phyloP scores from a whole-genome alignment of 2,797 vertebrate genomes.

The Trachurus trachurus region DNA sequence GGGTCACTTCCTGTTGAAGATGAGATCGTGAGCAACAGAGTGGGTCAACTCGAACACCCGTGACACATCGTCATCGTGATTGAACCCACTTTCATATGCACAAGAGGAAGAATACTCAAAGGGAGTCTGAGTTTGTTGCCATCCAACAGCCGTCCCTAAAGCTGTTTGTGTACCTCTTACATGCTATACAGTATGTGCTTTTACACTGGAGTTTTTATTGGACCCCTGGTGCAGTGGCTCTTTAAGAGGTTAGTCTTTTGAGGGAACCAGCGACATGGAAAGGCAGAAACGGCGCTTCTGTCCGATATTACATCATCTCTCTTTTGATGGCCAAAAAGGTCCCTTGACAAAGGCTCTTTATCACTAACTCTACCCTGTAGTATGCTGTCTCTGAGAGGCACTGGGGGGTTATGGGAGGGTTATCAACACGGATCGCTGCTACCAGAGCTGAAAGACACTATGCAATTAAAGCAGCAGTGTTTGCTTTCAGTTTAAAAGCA shows the following conservation, averaged over 20 bases:
- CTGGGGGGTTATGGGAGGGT: conserved; percentile 52
- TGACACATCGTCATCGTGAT: background rate
- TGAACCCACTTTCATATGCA: conserved; percentile 15
- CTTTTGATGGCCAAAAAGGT: conserved; percentile 74
- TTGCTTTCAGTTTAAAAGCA: conserved; percentile 11
- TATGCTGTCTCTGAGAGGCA: conserved; percentile 70
- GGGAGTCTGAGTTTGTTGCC: conserved; percentile 11
- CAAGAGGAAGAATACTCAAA: background rate
- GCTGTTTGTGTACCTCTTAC: conserved; percentile 6
- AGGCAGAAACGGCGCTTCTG: conserved; percentile 53
- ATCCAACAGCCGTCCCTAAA: background rate
- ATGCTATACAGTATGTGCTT: background rate
- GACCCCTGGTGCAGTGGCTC: conserved; percentile 21
- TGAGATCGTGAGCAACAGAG: conserved; percentile 38
- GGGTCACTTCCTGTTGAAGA: conserved; percentile 57
- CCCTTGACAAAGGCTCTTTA: conserved; percentile 80
- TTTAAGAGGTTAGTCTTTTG: conserved; percentile 59
- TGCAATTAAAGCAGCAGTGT: conserved; percentile 12
- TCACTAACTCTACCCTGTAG: conserved; percentile 51
- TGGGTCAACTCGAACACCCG: conserved; percentile 11
- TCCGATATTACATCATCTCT: conserved; percentile 76
- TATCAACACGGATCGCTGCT: conserved; percentile 45
- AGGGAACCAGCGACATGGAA: conserved; percentile 55
- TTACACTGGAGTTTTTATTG: background rate
- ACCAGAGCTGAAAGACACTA: conserved; percentile 20